Base-by-base conservation (phyloP, 2,797 vertebrate species). In the Rhinella marina region DNA sequence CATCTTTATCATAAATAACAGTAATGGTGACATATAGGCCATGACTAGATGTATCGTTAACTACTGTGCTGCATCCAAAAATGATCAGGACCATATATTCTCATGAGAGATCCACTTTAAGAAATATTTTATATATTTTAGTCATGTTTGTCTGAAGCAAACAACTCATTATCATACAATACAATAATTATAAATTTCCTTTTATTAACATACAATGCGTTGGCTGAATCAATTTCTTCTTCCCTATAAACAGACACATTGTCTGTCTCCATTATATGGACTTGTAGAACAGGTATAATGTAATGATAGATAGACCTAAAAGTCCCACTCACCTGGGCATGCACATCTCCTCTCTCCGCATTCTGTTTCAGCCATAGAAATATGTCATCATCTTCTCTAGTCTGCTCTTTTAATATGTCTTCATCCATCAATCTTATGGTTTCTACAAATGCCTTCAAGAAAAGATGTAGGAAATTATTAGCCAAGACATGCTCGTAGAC, bases 341-440 rank as follows among this genome's bases (percentile, higher is more conserved):
- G 93, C 0, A 93, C 77, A 16, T 98, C 96, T 91, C 97, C 98
- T 72, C 95, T 93, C 81, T 94, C 93, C n/a, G 98, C 98, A 92
- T 97, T 94, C 17, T 95, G 94, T 89, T 96, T 97, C 82, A 98
- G 87, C 93, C 94, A 99, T 90, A 97, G 95, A 82, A 97, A 95
- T 72, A 95, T 52, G 25, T 98, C 97, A 0, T 94, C 95, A 0
- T 92, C 92, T 90, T 96, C 94, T 32, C 96, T 93, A 2, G 91
- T 95, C 92, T 97, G 93, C 29, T 92, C 91, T 73, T 95, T 93
- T 50, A 98, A 90, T 68, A 95, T 93, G 72, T 96, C 94, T 19
- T 93, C 91, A 85, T 96, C 95, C 91, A 91, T 95, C 14, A 99
- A 90, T n/a, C 96, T 95, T 91, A 99, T 91, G 0, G 93, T 91